Evolutionary conservation across 1,140 invertebrate species (phyloP), one percentile per base, ranked within the genome.

Genomic region (Riptortus pedestris): DNA sequence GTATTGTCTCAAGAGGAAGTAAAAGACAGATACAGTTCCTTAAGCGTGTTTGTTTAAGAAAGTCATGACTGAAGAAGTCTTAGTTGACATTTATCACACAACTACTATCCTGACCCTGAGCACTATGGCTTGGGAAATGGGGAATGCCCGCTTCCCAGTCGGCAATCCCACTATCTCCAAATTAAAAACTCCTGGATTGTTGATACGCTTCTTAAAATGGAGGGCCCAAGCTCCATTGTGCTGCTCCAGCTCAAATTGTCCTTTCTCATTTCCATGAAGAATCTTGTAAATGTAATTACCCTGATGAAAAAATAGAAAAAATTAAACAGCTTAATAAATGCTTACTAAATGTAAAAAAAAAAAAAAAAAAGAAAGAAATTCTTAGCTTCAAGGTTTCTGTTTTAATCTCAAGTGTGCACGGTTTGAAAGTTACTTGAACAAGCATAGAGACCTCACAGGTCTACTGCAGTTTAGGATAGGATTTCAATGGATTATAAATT

Each of bases 201-300:
- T 79, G 1, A 85, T 70, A 57, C 81, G 76, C 62, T 75, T 75
- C 28, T 74, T 76, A 74, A 85, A 85, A 69, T 85, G 83, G 2
- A 86, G 70, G 1, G 79, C 77, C 77, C 80, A 83, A 1, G 86
- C 75, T 16, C 81, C 83, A 63, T 81, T 78, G 57, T 80, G 80
- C 61, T 80, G 77, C n/a, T 79, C 73, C 67, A 88, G 77, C 65
- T 85, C 79, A 70, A 88, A 87, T 26, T 80, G 74, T n/a, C 78
- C 77, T 1, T 77, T 73, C 60, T 85, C 80, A 71, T 87, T 86
- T 45, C 85, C 85, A 55, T 76, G 76, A 0, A 77, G 74, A 38
- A 90, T 85, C 38, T 71, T 74, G 71, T 88, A 90, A 29, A 77
- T 74, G 74, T 75, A 27, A n/a, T 65, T 68, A 59, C 65, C 47